A percentile compares a stretch with the other conserved stretches of the same genome.
These are phyloP conservation scores for Protosalanx chinensis DNA, from an alignment of 2,797 vertebrate genomes.

Conservation along the genomic window DNA sequence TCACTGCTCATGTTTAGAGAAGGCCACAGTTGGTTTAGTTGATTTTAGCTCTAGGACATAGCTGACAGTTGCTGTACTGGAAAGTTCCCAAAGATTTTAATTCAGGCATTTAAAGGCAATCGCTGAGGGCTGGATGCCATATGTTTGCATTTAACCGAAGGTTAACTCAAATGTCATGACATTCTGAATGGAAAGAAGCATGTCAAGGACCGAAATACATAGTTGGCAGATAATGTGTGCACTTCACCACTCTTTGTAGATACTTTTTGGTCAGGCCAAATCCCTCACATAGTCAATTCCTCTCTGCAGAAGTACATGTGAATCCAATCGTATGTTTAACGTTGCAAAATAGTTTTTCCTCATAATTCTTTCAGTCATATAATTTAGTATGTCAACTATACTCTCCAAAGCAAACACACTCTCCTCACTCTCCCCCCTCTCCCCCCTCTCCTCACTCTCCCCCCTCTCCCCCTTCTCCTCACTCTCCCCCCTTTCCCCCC, in stretches of 20 bases:
- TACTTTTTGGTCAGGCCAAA: not conserved
- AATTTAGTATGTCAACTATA: not conserved
- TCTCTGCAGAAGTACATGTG: not conserved
- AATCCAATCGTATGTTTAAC: no score
- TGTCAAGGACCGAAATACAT: not conserved
- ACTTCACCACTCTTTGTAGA: not conserved
- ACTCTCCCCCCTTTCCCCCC: no score
- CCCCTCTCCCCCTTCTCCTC: no score
- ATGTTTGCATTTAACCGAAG: not conserved
- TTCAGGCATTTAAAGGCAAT: not conserved
- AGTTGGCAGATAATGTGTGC: not conserved
- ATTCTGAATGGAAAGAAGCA: not conserved
- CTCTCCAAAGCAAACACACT: no score
- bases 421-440: no score
- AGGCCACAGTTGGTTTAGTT: not conserved
- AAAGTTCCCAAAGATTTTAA: constrained; percentile 4
- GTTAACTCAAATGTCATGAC: not conserved
- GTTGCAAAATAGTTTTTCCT: not conserved
- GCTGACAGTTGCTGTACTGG: not conserved
- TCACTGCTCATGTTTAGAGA: not conserved
- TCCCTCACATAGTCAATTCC: not conserved
- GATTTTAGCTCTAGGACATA: not conserved
- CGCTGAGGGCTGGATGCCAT: not conserved
- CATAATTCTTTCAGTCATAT: not conserved
- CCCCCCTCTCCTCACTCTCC: no score